Percentiles rank a stretch among this genome's conserved stretches.
phyloP scores from a whole-genome alignment of 2,888 invertebrate genomes.

The Agrotis puta region DNA sequence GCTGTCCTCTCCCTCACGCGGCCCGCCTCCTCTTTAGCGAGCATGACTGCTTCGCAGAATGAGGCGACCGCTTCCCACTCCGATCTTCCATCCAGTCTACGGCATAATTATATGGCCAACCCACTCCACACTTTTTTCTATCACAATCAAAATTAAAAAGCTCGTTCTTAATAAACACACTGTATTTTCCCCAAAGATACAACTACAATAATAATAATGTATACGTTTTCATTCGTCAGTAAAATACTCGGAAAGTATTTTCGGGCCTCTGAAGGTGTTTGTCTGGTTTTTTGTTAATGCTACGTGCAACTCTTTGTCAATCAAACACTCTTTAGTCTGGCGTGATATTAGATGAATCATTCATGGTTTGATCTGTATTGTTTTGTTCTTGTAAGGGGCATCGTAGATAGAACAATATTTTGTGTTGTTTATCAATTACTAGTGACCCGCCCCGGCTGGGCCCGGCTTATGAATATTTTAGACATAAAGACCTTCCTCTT shows the following conservation, averaged over 20 bases:
- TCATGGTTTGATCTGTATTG: constrained; percentile 67
- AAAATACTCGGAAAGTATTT: constrained; percentile 58
- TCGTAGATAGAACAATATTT: background rate
- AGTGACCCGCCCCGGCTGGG: too few relatives aligned
- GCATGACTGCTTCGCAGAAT: too few relatives aligned
- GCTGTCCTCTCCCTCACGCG: too few relatives aligned
- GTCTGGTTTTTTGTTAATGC: constrained; percentile 77
- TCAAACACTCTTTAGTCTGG: constrained; percentile 68
- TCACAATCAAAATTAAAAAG: too few relatives aligned
- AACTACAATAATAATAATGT: constrained; percentile 7
- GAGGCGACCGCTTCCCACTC: too few relatives aligned
- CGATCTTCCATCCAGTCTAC: too few relatives aligned
- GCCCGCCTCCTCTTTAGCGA: too few relatives aligned
- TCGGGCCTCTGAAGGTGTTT: constrained; percentile 71
- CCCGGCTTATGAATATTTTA: too few relatives aligned
- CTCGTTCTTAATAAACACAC: constrained; percentile 8
- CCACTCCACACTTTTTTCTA: too few relatives aligned
- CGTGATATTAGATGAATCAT: constrained; percentile 81
- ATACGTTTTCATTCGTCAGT: constrained; percentile 28
- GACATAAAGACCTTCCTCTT: too few relatives aligned
- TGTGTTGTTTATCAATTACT: too few relatives aligned
- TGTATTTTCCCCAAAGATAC: background rate
- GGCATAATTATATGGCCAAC: too few relatives aligned
- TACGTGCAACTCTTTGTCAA: constrained; percentile 73
- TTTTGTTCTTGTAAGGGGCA: constrained; percentile 44